Evolutionary conservation across 2,797 vertebrate species (phyloP).

Genomic region (Halcyon badia): DNA sequence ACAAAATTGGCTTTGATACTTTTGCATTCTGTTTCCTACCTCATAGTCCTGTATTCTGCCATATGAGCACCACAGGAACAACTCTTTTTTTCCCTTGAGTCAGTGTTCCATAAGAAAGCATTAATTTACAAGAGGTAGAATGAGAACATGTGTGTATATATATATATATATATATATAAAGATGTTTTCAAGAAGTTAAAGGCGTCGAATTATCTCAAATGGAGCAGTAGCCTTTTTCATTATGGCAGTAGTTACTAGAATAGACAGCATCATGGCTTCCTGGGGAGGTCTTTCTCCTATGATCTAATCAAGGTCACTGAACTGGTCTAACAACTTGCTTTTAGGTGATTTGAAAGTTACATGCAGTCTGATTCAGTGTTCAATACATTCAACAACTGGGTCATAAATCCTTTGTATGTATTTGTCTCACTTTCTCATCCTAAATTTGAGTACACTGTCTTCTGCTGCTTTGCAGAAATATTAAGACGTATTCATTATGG

Average conservation of each 20-base stretch:
- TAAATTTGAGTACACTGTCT: background rate
- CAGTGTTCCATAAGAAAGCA: background rate
- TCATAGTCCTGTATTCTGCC: background rate
- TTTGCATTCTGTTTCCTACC: background rate
- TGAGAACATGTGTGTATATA: background rate
- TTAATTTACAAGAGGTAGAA: background rate
- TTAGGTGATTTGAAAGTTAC: background rate
- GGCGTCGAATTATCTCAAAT: background rate
- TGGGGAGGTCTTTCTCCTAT: background rate
- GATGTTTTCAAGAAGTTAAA: background rate
- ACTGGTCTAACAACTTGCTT: background rate
- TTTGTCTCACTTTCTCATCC: slow-evolving; percentile 26
- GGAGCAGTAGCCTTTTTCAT: background rate
- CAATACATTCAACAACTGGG: background rate
- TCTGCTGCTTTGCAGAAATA: background rate
- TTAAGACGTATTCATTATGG: background rate
- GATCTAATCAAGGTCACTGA: background rate
- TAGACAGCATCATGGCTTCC: background rate
- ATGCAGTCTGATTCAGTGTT: background rate
- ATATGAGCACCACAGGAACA: background rate
- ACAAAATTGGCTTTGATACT: background rate
- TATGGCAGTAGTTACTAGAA: background rate
- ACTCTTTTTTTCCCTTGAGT: background rate
- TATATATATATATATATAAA: background rate
- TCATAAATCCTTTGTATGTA: slow-evolving; percentile 5